Conservation (phyloP, 2,888 invertebrate species). For the Dysmachus trigonus region DNA sequence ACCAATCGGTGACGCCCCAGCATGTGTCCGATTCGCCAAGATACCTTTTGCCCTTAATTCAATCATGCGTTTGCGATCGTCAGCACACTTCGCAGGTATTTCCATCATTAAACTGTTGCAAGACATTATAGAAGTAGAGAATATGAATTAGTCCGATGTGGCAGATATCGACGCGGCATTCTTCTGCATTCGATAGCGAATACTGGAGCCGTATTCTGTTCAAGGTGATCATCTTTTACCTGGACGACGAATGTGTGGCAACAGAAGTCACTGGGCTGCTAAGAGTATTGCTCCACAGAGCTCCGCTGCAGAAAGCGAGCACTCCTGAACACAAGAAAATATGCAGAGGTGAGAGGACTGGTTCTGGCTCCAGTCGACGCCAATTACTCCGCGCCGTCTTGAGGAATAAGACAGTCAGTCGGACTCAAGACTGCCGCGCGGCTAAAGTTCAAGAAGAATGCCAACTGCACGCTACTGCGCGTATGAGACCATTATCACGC, state of each 20-base stretch:
- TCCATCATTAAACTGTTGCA: background rate
- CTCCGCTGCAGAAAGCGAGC: background rate
- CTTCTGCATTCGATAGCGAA: background rate
- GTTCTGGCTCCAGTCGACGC: background rate
- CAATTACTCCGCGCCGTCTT: background rate
- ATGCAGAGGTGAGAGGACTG: background rate
- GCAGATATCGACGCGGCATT: background rate
- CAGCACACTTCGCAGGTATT: background rate
- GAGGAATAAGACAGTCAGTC: background rate
- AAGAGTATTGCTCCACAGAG: background rate
- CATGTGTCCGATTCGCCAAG: background rate
- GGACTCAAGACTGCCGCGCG: background rate
- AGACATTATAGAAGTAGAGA: background rate
- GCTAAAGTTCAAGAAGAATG: background rate
- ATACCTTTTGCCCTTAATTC: background rate
- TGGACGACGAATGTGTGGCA: slow-evolving; percentile 1
- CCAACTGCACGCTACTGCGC: background rate
- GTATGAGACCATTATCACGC: background rate
- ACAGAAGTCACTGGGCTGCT: slow-evolving; percentile 6
- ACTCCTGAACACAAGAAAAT: background rate
- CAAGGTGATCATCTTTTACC: slow-evolving; percentile 37
- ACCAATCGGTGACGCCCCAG: background rate
- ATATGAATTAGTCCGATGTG: background rate
- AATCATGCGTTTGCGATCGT: too few species aligned
- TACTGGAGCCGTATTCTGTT: slow-evolving; percentile 24